Evolutionary conservation across 2,113 vertebrate species (phyloP).

Genomic region (Passer domesticus): DNA sequence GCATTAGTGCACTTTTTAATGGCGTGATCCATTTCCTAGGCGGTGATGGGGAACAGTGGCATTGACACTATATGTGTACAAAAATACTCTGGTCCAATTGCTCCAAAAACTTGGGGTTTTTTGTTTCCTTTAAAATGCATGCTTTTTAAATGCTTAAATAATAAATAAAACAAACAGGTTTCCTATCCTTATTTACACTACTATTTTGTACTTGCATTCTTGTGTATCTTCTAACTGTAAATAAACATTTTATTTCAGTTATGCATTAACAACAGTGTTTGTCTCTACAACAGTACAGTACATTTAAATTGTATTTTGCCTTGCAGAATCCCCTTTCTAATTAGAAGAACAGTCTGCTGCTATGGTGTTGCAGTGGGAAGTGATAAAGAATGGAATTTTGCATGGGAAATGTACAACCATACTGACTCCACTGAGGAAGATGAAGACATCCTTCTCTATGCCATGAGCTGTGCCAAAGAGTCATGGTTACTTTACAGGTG

Average conservation of each 20-base stretch:
- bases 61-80: not conserved
- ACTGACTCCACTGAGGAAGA: not conserved
- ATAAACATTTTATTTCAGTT: not conserved
- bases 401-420: constrained; percentile 63
- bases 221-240: not conserved
- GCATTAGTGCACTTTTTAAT: not conserved
- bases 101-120: not conserved
- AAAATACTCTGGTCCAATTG: not conserved
- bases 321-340: constrained; percentile 73
- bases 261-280: not conserved
- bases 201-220: not conserved
- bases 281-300: not conserved
- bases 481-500: constrained; percentile 80
- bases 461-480: constrained; percentile 75
- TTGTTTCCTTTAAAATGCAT: not conserved
- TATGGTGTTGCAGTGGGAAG: constrained; percentile 74
- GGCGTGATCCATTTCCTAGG: not conserved
- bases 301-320: not conserved
- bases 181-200: not conserved
- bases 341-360: constrained; percentile 69
- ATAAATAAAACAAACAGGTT: not conserved
- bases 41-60: not conserved
- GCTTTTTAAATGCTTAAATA: not conserved
- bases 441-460: constrained; percentile 10
- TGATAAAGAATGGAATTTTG: constrained; percentile 80